A percentile compares a stretch with the other conserved stretches of the same genome.
Evolutionary conservation across 2,888 invertebrate species (phyloP).

Genomic region (Cybosia mesomella): DNA sequence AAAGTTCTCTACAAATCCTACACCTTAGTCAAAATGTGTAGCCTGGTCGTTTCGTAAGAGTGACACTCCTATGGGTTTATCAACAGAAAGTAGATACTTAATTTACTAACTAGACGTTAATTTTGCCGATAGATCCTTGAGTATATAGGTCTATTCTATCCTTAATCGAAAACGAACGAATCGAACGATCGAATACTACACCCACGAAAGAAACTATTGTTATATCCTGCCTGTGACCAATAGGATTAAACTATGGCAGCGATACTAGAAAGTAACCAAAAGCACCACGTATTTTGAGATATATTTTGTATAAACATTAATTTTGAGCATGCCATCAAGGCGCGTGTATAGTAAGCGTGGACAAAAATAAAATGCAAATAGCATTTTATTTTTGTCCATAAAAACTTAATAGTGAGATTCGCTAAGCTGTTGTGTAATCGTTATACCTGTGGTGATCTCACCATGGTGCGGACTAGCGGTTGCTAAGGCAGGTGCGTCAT

Average conservation of each 20-base stretch:
- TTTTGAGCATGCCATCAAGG: neutral
- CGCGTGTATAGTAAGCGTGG: too few species aligned
- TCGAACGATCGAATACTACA: too few species aligned
- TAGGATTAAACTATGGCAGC: neutral
- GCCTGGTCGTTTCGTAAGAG: too few species aligned
- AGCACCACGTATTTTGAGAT: neutral
- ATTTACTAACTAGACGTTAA: too few species aligned
- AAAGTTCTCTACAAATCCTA: too few species aligned
- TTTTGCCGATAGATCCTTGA: too few species aligned
- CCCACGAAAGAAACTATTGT: neutral
- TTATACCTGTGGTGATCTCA: neutral
- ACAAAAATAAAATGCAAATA: too few species aligned
- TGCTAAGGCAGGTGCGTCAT: neutral
- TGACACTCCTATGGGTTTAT: too few species aligned
- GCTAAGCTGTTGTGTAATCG: neutral
- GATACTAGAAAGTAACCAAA: conserved; percentile 1
- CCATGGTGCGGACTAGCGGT: neutral
- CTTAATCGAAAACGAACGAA: too few species aligned
- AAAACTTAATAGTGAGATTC: neutral
- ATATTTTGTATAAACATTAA: neutral
- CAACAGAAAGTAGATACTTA: too few species aligned
- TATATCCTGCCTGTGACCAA: neutral
- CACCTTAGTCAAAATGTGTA: too few species aligned
- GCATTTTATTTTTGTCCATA: conserved; percentile 1
- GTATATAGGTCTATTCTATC: too few species aligned